Evolutionary conservation across 2,888 invertebrate genomes (phyloP).

Genomic region (Oegoconia quadripuncta): DNA sequence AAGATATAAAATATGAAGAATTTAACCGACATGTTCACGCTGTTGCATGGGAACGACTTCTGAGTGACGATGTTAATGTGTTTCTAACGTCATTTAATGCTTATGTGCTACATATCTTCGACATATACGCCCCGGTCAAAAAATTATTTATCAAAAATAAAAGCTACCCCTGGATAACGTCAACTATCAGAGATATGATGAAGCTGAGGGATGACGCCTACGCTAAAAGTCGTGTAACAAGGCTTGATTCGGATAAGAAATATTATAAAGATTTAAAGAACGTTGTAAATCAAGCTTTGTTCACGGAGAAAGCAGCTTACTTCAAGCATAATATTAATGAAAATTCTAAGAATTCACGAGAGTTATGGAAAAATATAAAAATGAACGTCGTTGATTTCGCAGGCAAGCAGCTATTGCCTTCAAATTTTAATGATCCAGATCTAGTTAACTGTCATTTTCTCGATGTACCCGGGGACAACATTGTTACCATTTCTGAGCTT

Average conservation of each 20-base stretch:
- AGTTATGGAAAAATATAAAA: slow-evolving; percentile 1
- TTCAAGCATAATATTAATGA: slow-evolving; percentile 2
- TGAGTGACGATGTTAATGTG: not conserved
- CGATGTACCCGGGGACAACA: no score
- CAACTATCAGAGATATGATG: slow-evolving; percentile 4
- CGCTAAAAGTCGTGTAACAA: not conserved
- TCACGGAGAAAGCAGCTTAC: slow-evolving; percentile 4
- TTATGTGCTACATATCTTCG: not conserved
- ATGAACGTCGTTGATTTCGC: no score
- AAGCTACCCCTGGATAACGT: slow-evolving; percentile 5
- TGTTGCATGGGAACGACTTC: not conserved
- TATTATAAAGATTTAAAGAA: slow-evolving; percentile 2
- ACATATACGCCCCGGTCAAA: slow-evolving; percentile 1
- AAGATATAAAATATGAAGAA: slow-evolving; percentile 1
- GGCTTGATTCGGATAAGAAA: not conserved
- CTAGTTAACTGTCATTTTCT: no score
- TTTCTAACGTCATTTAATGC: not conserved
- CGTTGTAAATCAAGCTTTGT: not conserved
- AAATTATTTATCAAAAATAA: not conserved
- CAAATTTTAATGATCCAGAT: no score
- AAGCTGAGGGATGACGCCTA: slow-evolving; percentile 1
- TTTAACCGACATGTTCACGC: not conserved
- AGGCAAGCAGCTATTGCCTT: no score
- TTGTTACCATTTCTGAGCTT: no score
- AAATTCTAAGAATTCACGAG: no score